phyloP scores from a whole-genome alignment of 2,113 vertebrate species.

The Neomonachus schauinslandi region DNA sequence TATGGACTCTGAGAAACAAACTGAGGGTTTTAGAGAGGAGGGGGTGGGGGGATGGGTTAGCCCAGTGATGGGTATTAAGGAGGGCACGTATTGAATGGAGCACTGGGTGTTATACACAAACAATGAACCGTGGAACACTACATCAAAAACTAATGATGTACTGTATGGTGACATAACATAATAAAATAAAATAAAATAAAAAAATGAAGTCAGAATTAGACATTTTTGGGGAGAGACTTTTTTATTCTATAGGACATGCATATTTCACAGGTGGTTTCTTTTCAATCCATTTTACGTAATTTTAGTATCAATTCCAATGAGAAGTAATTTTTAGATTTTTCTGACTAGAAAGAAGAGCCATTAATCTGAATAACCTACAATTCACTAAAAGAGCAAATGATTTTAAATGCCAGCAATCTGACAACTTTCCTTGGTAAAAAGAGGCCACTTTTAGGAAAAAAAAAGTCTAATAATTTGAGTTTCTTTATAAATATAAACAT shows the following conservation, averaged over 20 bases:
- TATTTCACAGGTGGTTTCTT: slow-evolving; percentile 24
- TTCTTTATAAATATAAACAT: background rate
- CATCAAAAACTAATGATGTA: too few relatives aligned
- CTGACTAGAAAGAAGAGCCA: slow-evolving; percentile 43
- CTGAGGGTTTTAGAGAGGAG: too few relatives aligned
- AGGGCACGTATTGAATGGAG: too few relatives aligned
- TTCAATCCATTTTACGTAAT: slow-evolving; percentile 61
- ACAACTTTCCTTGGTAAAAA: background rate
- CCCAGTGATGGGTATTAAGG: too few relatives aligned
- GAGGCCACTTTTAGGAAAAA: background rate
- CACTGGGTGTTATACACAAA: too few relatives aligned
- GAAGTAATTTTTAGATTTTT: slow-evolving; percentile 50
- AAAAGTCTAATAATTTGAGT: background rate
- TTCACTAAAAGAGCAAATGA: slow-evolving; percentile 30
- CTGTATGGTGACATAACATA: too few relatives aligned
- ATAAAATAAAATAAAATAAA: too few relatives aligned
- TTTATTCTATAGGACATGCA: background rate
- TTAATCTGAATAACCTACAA: slow-evolving; percentile 19
- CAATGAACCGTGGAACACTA: too few relatives aligned
- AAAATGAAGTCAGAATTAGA: slow-evolving; percentile 25
- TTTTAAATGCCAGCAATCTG: slow-evolving; percentile 39
- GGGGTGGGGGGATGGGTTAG: too few relatives aligned
- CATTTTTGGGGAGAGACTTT: background rate
- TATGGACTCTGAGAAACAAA: too few relatives aligned
- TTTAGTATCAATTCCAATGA: slow-evolving; percentile 29